Conservation (phyloP, 2,888 invertebrate genomes). For the Lypha dubia region DNA sequence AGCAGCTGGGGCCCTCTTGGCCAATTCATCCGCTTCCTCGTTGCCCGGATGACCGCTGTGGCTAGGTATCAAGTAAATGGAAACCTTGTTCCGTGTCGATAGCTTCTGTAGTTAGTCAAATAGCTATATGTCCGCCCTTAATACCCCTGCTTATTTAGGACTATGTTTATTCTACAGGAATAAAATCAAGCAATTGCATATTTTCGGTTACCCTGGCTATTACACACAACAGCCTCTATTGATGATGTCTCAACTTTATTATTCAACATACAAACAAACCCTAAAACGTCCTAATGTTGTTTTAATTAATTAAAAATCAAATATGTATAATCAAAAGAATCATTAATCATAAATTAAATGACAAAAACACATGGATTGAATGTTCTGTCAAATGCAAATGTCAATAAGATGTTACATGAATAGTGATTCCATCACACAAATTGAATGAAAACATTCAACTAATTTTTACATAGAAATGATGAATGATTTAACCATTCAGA, state of each 20-base stretch:
- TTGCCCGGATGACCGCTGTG: too few relatives aligned
- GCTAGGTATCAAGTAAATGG: too few relatives aligned
- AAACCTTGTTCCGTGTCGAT: too few relatives aligned
- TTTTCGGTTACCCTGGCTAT: too few relatives aligned
- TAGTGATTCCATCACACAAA: conserved; percentile 15
- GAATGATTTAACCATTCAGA: conserved; percentile 72
- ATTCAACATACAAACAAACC: conserved; percentile 15
- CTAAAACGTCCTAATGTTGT: conserved; percentile 50
- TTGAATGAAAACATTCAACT: conserved; percentile 55
- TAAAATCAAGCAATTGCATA: too few relatives aligned
- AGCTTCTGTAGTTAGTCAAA: too few relatives aligned
- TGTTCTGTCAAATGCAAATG: conserved; percentile 72
- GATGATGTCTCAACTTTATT: conserved; percentile 27
- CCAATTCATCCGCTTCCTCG: too few relatives aligned
- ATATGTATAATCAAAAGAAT: conserved; percentile 50
- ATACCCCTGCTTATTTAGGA: too few relatives aligned
- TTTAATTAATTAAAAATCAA: conserved; percentile 40
- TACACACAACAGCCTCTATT: background rate
- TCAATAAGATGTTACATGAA: conserved; percentile 53
- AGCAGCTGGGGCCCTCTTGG: too few relatives aligned
- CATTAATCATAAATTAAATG: conserved; percentile 75
- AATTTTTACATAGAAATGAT: conserved; percentile 75
- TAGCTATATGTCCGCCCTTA: too few relatives aligned
- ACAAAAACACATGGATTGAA: conserved; percentile 68
- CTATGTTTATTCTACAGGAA: too few relatives aligned